Evolutionary conservation across 2,888 invertebrate genomes (phyloP).

Genomic region (Mimumesa dahlbomi): DNA sequence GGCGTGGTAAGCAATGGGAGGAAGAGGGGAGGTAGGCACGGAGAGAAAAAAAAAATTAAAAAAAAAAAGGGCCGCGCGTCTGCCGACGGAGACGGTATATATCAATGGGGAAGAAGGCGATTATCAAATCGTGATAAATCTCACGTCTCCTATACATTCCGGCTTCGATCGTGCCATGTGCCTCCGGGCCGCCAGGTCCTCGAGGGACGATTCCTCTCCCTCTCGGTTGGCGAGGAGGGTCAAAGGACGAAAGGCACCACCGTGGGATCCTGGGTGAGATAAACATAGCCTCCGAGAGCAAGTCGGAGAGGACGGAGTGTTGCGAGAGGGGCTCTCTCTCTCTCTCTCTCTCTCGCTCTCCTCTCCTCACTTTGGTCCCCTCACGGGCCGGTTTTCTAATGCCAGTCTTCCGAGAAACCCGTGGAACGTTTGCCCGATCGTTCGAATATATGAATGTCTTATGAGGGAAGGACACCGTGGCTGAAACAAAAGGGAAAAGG

Average conservation of each 20-base stretch:
- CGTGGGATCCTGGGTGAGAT: conserved; percentile 72
- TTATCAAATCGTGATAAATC: conserved; percentile 63
- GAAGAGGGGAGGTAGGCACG: background rate
- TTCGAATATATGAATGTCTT: conserved; percentile 72
- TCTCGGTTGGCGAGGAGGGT: conserved; percentile 62
- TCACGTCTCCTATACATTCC: conserved; percentile 37
- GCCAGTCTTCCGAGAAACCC: conserved; percentile 67
- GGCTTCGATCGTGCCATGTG: conserved; percentile 58
- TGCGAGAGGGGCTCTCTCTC: conserved; percentile 24
- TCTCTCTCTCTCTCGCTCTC: conserved; percentile 36
- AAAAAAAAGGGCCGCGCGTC: background rate
- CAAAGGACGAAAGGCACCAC: conserved; percentile 74
- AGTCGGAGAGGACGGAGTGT: conserved; percentile 51
- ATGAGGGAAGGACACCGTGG: conserved; percentile 61
- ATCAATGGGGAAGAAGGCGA: conserved; percentile 50
- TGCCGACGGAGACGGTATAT: conserved; percentile 10
- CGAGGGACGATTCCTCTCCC: conserved; percentile 47
- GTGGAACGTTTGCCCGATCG: conserved; percentile 64
- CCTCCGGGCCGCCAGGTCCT: conserved; percentile 40
- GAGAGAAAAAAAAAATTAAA: background rate
- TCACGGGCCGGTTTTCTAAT: conserved; percentile 66
- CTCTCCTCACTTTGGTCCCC: conserved; percentile 54
- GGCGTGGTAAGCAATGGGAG: too few relatives aligned
- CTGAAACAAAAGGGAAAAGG: conserved; percentile 50
- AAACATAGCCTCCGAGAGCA: conserved; percentile 60